phyloP scores from a whole-genome alignment of 2,797 vertebrate species.

The Protosalanx chinensis region DNA sequence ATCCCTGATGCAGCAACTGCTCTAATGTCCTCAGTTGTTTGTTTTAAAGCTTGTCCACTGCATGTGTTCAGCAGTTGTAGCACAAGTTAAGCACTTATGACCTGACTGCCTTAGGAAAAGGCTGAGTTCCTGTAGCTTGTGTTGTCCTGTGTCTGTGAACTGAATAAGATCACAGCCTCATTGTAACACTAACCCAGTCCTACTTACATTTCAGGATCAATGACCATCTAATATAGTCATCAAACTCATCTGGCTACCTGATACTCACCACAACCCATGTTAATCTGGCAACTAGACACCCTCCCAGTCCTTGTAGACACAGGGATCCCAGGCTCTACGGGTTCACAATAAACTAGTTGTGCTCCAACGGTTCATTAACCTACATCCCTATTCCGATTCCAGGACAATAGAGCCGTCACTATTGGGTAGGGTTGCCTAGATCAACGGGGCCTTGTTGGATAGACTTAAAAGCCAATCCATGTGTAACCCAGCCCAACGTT shows the following conservation, averaged over 20 bases:
- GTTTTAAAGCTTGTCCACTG: too few relatives aligned
- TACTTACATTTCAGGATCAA: constrained; percentile 58
- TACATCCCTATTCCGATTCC: constrained; percentile 54
- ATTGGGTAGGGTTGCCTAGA: constrained; percentile 44
- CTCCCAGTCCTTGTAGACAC: neutral
- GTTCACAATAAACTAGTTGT: constrained; percentile 55
- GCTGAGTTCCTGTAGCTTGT: neutral
- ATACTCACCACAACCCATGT: constrained; percentile 40
- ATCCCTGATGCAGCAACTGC: too few relatives aligned
- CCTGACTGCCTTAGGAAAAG: too few relatives aligned
- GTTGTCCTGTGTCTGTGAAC: constrained; percentile 18
- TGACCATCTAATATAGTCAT: constrained; percentile 50
- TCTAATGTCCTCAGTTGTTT: too few relatives aligned
- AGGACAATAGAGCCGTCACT: constrained; percentile 24
- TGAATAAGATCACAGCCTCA: neutral
- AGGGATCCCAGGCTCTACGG: neutral
- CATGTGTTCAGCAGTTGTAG: too few relatives aligned
- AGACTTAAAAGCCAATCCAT: constrained; percentile 45
- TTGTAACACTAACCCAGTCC: constrained; percentile 49
- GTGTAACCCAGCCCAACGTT: constrained; percentile 47
- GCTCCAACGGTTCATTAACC: constrained; percentile 52
- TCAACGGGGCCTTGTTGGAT: constrained; percentile 34
- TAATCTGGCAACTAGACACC: neutral
- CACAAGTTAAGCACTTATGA: too few relatives aligned
- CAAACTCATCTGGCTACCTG: constrained; percentile 54